A percentile compares a stretch with the other conserved stretches of the same genome.
These are phyloP conservation scores for Pelobates fuscus DNA, from an alignment of 2,113 vertebrate genomes.

Conservation along the genomic window DNA sequence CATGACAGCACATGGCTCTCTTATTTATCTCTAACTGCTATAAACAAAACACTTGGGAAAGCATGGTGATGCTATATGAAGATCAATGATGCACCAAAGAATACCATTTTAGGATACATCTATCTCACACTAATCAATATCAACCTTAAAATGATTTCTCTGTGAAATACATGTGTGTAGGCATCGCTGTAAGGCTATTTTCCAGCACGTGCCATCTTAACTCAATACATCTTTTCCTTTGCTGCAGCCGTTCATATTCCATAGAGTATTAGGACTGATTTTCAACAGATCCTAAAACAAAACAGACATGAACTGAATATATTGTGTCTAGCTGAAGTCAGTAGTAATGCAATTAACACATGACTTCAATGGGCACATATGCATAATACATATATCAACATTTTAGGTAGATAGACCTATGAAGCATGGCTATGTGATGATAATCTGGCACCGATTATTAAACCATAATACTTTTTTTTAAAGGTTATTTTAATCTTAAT, in stretches of 20 bases:
- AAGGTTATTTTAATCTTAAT: too few species aligned
- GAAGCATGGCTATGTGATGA: too few species aligned
- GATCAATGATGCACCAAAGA: constrained; percentile 65
- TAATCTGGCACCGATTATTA: too few species aligned
- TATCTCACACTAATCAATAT: constrained; percentile 69
- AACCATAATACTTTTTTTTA: too few species aligned
- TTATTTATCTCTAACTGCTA: constrained; percentile 55
- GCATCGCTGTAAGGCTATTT: constrained; percentile 49
- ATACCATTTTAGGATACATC: constrained; percentile 65
- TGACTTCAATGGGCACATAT: too few species aligned
- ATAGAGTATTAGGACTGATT: constrained; percentile 47
- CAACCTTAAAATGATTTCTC: constrained; percentile 60
- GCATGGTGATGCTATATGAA: constrained; percentile 59
- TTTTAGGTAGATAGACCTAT: too few species aligned
- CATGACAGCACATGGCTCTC: constrained; percentile 36
- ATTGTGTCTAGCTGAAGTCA: constrained; percentile 10
- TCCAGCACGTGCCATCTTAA: constrained; percentile 53
- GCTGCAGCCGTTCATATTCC: constrained; percentile 32
- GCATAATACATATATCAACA: too few species aligned
- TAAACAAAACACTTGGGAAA: constrained; percentile 56
- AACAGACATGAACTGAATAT: constrained; percentile 40
- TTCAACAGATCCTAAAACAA: constrained; percentile 50
- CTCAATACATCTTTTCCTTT: constrained; percentile 52
- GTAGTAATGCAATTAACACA: too few species aligned
- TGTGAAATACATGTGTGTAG: constrained; percentile 49